Percentiles rank a stretch among this genome's conserved stretches.
phyloP scores from a whole-genome alignment of 2,888 invertebrate genomes.

The Aporophyla lueneburgensis region DNA sequence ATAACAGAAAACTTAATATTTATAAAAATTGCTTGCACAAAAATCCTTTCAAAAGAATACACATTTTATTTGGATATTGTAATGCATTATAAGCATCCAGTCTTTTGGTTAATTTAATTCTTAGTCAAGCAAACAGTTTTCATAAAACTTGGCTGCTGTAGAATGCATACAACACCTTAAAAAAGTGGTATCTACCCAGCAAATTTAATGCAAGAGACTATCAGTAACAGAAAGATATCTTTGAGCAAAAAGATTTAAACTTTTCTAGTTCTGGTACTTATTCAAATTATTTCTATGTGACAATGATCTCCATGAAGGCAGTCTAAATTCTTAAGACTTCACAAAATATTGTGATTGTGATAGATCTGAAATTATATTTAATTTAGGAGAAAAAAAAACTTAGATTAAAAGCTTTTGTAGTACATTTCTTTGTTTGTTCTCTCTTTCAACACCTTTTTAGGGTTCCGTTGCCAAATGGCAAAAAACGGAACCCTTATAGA shows the following conservation, averaged over 20 bases:
- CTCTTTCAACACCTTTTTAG: too few species aligned
- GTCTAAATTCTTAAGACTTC: conserved; percentile 51
- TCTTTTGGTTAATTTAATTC: not conserved
- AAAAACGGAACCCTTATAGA: too few species aligned
- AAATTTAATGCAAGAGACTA: not conserved
- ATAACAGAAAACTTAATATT: not conserved
- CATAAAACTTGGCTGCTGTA: not conserved
- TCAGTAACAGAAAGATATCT: conserved; percentile 25
- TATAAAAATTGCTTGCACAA: conserved; percentile 5
- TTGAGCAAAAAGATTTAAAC: conserved; percentile 14
- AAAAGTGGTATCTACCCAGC: not conserved
- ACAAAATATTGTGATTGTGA: conserved; percentile 59
- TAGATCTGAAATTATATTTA: conserved; percentile 61
- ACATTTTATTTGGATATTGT: conserved; percentile 26
- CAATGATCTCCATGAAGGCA: conserved; percentile 63
- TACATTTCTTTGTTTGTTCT: conserved; percentile 45
- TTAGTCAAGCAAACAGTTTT: not conserved
- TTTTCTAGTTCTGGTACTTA: not conserved
- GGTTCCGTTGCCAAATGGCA: too few species aligned
- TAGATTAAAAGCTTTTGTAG: conserved; percentile 56
- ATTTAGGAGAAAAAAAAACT: conserved; percentile 26
- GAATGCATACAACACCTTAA: not conserved
- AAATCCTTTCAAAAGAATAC: conserved; percentile 45
- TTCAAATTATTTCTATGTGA: conserved; percentile 38
- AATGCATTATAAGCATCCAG: not conserved